A percentile compares a stretch with the other conserved stretches of the same genome.
Conservation (phyloP, 2,888 invertebrate genomes). For the Orgyia antiqua region DNA sequence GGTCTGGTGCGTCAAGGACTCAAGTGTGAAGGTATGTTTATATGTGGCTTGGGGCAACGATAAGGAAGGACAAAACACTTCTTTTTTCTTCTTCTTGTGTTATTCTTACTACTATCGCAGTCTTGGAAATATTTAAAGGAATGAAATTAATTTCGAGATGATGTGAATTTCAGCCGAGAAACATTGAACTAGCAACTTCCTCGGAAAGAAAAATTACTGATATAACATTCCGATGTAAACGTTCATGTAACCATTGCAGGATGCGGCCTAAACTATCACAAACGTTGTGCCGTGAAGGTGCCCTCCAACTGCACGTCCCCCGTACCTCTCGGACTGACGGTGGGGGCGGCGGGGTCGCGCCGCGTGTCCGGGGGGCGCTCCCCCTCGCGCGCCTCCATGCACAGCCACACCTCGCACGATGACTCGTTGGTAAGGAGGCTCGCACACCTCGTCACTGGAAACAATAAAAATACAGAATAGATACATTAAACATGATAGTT, state of each 20-base stretch:
- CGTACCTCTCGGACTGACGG: conserved; percentile 24
- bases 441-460: conserved; percentile 77
- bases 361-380: conserved; percentile 77
- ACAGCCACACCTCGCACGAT: conserved; percentile 69
- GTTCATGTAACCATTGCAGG: conserved; percentile 74
- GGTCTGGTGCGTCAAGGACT: conserved; percentile 98
- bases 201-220: no score
- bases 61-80: no score
- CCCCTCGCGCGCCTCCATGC: conserved; percentile 85
- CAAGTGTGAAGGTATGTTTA: conserved; percentile 95
- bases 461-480: conserved; percentile 33
- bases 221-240: no score
- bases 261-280: conserved; percentile 98
- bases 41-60: no score
- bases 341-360: conserved; percentile 15
- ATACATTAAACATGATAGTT: no score
- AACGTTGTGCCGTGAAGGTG: conserved; percentile 97
- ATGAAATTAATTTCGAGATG: no score
- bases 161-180: no score
- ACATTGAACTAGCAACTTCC: no score
- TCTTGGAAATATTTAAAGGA: no score
- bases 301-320: conserved; percentile 92
- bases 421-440: conserved; percentile 88
- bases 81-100: no score
- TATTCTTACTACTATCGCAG: no score